phyloP scores from a whole-genome alignment of 2,888 invertebrate genomes.

The Gari tellinella region DNA sequence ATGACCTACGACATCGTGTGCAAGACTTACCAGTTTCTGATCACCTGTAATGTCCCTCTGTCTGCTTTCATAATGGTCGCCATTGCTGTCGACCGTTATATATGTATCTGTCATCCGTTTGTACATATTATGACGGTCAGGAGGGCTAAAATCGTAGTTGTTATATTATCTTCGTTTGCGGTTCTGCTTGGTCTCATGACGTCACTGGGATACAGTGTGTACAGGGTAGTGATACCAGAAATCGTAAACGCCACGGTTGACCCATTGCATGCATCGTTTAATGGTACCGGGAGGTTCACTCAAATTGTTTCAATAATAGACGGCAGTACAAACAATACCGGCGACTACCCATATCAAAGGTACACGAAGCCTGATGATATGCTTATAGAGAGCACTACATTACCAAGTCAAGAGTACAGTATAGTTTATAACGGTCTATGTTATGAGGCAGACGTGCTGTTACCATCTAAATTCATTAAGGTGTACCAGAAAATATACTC shows the following conservation, averaged over 20 bases:
- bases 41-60: constrained; percentile 79
- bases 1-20: constrained; percentile 70
- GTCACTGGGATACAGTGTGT: constrained; percentile 54
- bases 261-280: too few species aligned
- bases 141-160: constrained; percentile 72
- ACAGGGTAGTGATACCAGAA: constrained; percentile 1
- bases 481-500: constrained; percentile 81
- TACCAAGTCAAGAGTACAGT: neutral
- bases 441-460: constrained; percentile 59
- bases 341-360: too few species aligned
- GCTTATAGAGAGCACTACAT: too few species aligned
- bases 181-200: constrained; percentile 75
- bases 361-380: too few species aligned
- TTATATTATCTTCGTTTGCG: constrained; percentile 70
- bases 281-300: neutral
- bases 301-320: neutral
- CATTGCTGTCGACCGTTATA: constrained; percentile 81
- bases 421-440: constrained; percentile 71
- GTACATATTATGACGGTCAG: constrained; percentile 72
- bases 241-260: neutral
- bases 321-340: neutral
- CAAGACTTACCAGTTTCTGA: constrained; percentile 77
- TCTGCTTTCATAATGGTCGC: constrained; percentile 81
- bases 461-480: constrained; percentile 65
- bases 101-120: constrained; percentile 81